Conservation (phyloP, 2,113 vertebrate species). For the Raphicerus campestris region DNA sequence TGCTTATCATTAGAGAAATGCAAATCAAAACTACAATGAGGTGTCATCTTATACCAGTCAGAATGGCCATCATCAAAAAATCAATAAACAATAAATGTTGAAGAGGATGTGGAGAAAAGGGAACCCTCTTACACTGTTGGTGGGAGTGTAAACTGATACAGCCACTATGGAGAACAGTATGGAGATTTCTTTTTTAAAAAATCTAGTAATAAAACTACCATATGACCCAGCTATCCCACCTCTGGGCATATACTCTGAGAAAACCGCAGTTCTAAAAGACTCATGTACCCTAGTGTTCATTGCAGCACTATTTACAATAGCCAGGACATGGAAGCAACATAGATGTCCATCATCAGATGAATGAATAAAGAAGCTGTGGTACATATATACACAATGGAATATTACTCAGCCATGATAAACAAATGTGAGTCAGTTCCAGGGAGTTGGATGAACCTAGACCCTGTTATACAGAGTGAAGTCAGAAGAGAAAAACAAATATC, state of each 20-base stretch:
- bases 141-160: neutral
- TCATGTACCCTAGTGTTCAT: neutral
- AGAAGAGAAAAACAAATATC: neutral
- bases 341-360: neutral
- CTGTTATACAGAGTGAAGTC: neutral
- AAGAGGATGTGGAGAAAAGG: neutral
- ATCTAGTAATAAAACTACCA: neutral
- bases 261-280: neutral
- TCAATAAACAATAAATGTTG: neutral
- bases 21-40: neutral
- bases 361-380: neutral
- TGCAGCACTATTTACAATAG: neutral
- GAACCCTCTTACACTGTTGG: neutral
- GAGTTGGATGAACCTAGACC: neutral
- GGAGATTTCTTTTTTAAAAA: neutral
- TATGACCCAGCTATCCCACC: neutral
- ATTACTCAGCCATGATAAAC: neutral
- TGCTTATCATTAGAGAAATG: neutral
- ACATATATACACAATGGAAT: neutral
- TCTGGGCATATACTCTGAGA: neutral
- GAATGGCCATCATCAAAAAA: neutral
- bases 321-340: neutral
- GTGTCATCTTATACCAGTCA: neutral
- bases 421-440: neutral
- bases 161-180: neutral